Evolutionary conservation across 2,888 invertebrate species (phyloP).

Genomic region (Dicroscelio sp.): DNA sequence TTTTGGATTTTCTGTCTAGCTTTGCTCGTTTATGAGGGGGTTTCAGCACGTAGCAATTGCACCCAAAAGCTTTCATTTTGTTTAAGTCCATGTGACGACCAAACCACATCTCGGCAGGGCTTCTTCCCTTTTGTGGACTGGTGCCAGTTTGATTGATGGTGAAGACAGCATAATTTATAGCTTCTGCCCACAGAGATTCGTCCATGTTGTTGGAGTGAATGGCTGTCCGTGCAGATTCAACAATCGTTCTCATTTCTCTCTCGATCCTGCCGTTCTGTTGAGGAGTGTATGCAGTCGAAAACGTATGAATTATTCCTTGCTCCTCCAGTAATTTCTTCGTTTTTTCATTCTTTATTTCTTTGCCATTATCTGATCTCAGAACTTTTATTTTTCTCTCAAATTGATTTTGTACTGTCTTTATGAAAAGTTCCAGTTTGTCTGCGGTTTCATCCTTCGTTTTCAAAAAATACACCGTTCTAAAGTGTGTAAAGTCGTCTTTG

Average conservation of each 20-base stretch:
- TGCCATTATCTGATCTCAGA: background rate
- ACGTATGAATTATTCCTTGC: background rate
- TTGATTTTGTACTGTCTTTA: background rate
- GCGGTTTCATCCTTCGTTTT: background rate
- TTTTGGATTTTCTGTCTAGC: conserved; percentile 69
- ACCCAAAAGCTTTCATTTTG: background rate
- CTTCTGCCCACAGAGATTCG: background rate
- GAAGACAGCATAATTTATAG: background rate
- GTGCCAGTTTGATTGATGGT: background rate
- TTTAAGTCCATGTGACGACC: background rate
- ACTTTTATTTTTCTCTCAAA: background rate
- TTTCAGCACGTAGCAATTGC: background rate
- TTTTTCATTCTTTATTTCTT: background rate
- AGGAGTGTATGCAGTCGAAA: background rate
- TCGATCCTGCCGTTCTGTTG: background rate
- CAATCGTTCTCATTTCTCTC: background rate
- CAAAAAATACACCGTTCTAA: background rate
- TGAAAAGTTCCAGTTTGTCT: background rate
- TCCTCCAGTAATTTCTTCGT: background rate
- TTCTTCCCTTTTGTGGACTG: background rate
- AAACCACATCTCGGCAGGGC: background rate
- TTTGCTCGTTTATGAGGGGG: background rate
- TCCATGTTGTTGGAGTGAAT: background rate
- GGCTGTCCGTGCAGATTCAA: background rate
- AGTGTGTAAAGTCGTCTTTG: background rate